Percentiles rank a stretch among this genome's conserved stretches.
phyloP scores from a whole-genome alignment of 2,888 invertebrate species.

The Lepidochrysops patricia region DNA sequence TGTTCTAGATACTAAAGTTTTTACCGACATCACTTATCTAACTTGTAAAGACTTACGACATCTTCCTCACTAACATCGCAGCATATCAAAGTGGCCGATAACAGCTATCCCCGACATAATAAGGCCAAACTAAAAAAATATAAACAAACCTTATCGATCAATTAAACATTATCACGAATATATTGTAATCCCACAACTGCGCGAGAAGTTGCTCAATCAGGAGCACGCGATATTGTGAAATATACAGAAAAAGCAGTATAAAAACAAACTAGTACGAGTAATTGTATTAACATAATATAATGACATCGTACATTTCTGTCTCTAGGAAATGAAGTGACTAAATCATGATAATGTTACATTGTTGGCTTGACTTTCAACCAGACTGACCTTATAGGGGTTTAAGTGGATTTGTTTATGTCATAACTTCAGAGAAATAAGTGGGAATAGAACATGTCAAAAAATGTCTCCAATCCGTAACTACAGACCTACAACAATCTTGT shows the following conservation, averaged over 20 bases:
- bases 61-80: neutral
- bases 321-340: neutral
- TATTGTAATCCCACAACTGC: slow-evolving; percentile 22
- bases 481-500: no score
- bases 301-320: neutral
- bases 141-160: neutral
- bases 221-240: slow-evolving; percentile 25
- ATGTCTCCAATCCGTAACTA: no score
- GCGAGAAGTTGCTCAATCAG: slow-evolving; percentile 27
- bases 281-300: slow-evolving; percentile 5
- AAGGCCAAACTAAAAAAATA: slow-evolving; percentile 10
- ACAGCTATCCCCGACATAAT: slow-evolving; percentile 4
- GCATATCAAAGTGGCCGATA: neutral
- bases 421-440: no score
- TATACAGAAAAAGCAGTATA: slow-evolving; percentile 17
- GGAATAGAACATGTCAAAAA: no score
- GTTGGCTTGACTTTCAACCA: neutral
- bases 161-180: slow-evolving; percentile 10
- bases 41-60: neutral
- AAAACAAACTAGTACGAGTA: slow-evolving; percentile 8
- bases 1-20: neutral
- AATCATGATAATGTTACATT: neutral
- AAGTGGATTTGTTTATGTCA: no score
- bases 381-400: no score
- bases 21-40: neutral